Conservation (phyloP, 2,113 vertebrate genomes). For the Athene cunicularia region DNA sequence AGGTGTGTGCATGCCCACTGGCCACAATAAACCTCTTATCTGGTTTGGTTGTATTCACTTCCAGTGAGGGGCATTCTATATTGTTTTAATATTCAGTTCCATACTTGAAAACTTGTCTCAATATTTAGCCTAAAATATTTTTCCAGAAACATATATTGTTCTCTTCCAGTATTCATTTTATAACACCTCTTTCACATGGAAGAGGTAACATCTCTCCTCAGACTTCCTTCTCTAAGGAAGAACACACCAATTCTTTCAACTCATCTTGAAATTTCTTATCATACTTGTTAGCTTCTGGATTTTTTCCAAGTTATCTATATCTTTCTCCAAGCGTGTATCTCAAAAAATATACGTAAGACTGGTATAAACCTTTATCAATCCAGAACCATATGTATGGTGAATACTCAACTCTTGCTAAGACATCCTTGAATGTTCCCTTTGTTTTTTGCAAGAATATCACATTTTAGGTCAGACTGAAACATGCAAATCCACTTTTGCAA, state of each 20-base stretch:
- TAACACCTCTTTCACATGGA: neutral
- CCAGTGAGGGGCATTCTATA: neutral
- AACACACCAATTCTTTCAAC: neutral
- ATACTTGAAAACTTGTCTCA: neutral
- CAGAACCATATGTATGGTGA: neutral
- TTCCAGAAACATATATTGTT: neutral
- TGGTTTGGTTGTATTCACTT: neutral
- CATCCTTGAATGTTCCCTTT: neutral
- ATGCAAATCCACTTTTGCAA: neutral
- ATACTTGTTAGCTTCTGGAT: neutral
- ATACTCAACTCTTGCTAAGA: neutral
- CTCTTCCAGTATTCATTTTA: neutral
- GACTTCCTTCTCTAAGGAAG: neutral
- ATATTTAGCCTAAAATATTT: neutral
- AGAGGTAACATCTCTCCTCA: neutral
- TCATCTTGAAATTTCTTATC: neutral
- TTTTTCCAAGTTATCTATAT: neutral
- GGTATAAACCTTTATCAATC: neutral
- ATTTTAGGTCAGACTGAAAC: neutral
- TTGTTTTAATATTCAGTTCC: neutral
- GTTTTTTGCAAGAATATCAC: neutral
- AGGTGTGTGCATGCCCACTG: neutral
- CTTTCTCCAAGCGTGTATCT: neutral
- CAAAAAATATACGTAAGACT: neutral
- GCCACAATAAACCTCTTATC: neutral